A percentile compares a stretch with the other conserved stretches of the same genome.
These are phyloP conservation scores for Turdus rufiventris DNA, from an alignment of 2,113 vertebrate species.

Conservation along the genomic window DNA sequence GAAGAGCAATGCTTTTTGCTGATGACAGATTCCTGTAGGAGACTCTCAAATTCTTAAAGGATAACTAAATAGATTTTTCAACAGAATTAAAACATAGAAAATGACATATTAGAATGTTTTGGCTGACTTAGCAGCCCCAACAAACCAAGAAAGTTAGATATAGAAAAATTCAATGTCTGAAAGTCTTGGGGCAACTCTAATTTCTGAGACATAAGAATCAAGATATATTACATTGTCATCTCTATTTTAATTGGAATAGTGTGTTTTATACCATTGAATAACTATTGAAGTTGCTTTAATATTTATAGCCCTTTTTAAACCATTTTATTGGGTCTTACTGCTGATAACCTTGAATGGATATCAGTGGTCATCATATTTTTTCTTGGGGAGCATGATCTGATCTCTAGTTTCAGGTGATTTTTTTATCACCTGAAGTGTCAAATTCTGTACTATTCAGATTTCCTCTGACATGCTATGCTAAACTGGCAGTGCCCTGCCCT, in stretches of 20 bases:
- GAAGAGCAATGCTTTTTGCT: neutral
- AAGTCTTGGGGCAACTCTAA: neutral
- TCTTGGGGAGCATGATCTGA: neutral
- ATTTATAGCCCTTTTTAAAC: neutral
- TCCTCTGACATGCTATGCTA: neutral
- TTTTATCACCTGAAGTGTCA: neutral
- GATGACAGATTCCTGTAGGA: neutral
- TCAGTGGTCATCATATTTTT: neutral
- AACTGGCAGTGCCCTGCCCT: neutral
- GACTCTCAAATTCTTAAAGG: neutral
- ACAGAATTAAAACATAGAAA: neutral
- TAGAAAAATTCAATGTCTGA: neutral
- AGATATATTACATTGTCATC: neutral
- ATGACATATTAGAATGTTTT: neutral
- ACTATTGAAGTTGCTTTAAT: neutral
- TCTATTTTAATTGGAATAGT: neutral
- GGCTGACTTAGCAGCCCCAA: neutral
- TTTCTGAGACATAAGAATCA: neutral
- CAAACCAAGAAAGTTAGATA: neutral
- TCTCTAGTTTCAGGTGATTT: neutral
- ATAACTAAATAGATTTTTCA: neutral
- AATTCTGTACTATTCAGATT: neutral
- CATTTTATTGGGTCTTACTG: neutral
- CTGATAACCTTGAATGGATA: neutral
- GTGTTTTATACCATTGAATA: neutral